Evolutionary conservation across 2,888 invertebrate genomes (phyloP).

Genomic region (Capitulum mitella): DNA sequence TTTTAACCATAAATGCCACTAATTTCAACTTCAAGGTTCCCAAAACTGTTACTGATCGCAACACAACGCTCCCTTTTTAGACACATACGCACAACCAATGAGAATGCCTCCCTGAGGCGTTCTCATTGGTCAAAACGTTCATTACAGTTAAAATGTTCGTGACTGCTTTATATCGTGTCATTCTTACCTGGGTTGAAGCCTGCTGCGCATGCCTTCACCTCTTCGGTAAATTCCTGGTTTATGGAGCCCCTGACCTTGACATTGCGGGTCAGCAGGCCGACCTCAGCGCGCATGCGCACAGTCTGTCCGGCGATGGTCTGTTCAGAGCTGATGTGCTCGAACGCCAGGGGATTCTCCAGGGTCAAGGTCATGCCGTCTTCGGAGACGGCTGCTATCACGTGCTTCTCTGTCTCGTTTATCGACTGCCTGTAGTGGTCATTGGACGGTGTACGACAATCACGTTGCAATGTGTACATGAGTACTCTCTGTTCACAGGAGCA

Average conservation of each 20-base stretch:
- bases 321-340: conserved; percentile 30
- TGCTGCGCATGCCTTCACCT: conserved; percentile 30
- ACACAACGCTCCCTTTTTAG: too few species aligned
- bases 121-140: too few species aligned
- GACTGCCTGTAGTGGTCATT: conserved; percentile 29
- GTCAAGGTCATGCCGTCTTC: conserved; percentile 30
- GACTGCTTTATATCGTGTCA: too few species aligned
- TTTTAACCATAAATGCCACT: too few species aligned
- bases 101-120: too few species aligned
- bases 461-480: too few species aligned
- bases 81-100: too few species aligned
- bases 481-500: too few species aligned
- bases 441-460: too few species aligned
- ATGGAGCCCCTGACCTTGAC: conserved; percentile 36
- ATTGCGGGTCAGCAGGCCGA: conserved; percentile 35
- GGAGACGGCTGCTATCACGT: conserved; percentile 29
- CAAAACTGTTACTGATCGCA: too few species aligned
- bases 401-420: conserved; percentile 32
- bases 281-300: conserved; percentile 36
- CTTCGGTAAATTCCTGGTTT: conserved; percentile 29
- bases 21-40: too few species aligned
- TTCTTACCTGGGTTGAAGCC: conserved; percentile 29
- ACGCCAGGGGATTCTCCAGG: conserved; percentile 28
- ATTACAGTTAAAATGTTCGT: too few species aligned
- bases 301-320: conserved; percentile 32